phyloP scores from a whole-genome alignment of 2,797 vertebrate species.

The Leucoraja ocellata region DNA sequence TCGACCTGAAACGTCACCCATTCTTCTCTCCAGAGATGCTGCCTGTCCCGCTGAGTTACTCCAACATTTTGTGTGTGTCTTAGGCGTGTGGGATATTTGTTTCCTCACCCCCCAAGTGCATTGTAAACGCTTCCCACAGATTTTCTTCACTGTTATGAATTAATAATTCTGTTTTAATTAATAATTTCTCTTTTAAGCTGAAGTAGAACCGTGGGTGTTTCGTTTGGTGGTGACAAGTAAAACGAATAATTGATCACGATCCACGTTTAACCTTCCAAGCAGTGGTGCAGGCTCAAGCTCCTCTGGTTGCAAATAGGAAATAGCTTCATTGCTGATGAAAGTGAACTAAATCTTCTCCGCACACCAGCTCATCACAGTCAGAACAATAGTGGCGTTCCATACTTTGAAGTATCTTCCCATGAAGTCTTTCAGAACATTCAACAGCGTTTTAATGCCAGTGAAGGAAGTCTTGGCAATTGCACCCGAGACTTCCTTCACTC shows the following conservation, averaged over 20 bases:
- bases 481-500: no score
- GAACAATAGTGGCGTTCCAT: background rate
- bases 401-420: background rate
- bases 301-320: background rate
- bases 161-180: no score
- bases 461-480: no score
- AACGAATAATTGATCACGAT: background rate
- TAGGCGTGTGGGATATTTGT: no score
- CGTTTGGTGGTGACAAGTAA: background rate
- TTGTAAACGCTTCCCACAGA: background rate
- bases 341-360: background rate
- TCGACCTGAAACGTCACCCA: no score
- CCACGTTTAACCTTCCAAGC: no score
- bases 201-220: background rate
- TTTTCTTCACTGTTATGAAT: background rate
- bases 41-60: no score
- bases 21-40: no score
- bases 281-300: background rate
- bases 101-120: background rate
- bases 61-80: no score
- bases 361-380: background rate
- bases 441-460: no score
- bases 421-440: no score
- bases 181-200: background rate
- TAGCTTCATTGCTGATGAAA: background rate